phyloP scores from a whole-genome alignment of 2,797 vertebrate species.

The Psittacula echo region DNA sequence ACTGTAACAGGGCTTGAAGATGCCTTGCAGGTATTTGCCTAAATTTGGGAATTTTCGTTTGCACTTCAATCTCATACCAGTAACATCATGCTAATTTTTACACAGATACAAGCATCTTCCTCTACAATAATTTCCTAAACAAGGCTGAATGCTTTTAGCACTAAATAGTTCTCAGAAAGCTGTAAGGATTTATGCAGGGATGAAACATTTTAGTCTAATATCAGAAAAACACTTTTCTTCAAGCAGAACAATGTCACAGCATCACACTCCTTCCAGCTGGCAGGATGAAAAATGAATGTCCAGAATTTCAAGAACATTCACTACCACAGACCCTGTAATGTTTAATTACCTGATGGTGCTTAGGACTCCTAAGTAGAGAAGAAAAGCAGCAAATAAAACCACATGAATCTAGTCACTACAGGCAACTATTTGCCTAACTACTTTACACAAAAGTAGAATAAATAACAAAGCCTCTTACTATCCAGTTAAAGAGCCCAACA shows the following conservation, averaged over 20 bases:
- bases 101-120: not conserved
- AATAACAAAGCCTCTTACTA: not conserved
- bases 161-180: not conserved
- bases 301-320: not conserved
- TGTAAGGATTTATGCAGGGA: not conserved
- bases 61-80: not conserved
- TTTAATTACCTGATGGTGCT: not conserved
- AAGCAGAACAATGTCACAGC: not conserved
- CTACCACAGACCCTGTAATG: not conserved
- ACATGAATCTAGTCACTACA: not conserved
- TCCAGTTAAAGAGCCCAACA: not conserved
- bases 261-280: not conserved
- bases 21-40: not conserved
- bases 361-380: not conserved
- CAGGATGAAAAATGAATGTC: not conserved
- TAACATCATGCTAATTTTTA: not conserved
- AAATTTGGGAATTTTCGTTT: not conserved
- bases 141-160: not conserved
- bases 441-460: not conserved
- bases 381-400: conserved; percentile 8
- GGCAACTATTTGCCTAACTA: not conserved
- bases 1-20: not conserved
- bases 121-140: not conserved
- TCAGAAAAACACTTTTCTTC: not conserved
- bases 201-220: not conserved